Percentiles rank a stretch among this genome's conserved stretches.
Evolutionary conservation across 1,140 invertebrate species (phyloP).

Genomic region (Tetramorium simillimum): DNA sequence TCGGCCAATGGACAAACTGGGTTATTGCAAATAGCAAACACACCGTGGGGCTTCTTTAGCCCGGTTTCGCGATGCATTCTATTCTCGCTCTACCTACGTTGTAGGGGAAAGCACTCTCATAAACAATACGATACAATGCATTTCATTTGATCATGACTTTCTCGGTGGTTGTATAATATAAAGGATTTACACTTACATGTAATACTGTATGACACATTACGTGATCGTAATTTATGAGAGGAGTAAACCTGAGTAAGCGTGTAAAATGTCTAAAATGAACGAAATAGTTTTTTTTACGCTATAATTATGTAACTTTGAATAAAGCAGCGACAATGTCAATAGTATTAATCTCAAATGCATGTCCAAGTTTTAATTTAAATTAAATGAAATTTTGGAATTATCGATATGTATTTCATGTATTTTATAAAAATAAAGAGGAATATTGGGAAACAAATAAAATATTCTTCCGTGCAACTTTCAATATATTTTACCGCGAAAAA

Average conservation of each 20-base stretch:
- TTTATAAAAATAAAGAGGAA: neutral
- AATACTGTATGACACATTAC: neutral
- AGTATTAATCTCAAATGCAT: neutral
- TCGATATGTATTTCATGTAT: neutral
- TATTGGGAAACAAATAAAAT: neutral
- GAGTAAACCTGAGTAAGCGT: neutral
- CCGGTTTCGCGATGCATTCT: constrained; percentile 33
- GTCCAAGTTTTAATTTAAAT: neutral
- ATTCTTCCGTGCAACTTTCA: neutral
- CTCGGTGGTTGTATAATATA: neutral
- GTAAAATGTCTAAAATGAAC: neutral
- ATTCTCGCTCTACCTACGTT: neutral
- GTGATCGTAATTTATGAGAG: neutral
- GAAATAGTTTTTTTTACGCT: neutral
- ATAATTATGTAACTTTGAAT: neutral
- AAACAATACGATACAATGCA: constrained; percentile 34
- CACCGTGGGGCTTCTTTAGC: constrained; percentile 42
- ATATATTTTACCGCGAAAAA: neutral
- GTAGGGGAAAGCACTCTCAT: constrained; percentile 30
- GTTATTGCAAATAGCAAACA: constrained; percentile 49
- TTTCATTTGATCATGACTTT: constrained; percentile 32
- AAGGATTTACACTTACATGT: neutral
- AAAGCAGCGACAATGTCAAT: neutral
- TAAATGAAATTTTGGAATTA: neutral
- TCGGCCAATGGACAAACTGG: constrained; percentile 42